Percentiles rank a stretch among this genome's conserved stretches.
These are phyloP conservation scores for Nothocercus nigrocapillus DNA, from an alignment of 2,113 vertebrate species.

Conservation along the genomic window DNA sequence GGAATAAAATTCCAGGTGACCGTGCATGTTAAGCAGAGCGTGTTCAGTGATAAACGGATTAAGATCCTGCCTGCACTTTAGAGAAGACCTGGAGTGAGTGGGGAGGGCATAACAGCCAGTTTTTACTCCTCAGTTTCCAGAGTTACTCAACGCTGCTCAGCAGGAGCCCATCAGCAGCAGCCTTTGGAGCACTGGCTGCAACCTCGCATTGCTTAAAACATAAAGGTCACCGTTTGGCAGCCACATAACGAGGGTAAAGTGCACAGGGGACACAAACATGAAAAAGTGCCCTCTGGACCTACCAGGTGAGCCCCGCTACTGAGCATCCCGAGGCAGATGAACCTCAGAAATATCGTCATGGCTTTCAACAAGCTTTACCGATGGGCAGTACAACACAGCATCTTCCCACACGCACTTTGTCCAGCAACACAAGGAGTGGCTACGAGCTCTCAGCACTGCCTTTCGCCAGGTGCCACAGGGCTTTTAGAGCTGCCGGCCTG, in stretches of 20 bases:
- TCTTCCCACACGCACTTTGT: background rate
- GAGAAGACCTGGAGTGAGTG: background rate
- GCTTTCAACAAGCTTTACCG: background rate
- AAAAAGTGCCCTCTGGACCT: background rate
- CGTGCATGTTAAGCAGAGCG: background rate
- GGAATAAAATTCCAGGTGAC: background rate
- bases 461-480: background rate
- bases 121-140: background rate
- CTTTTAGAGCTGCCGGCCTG: background rate
- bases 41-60: background rate
- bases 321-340: background rate
- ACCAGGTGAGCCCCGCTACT: background rate
- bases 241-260: conserved; percentile 3
- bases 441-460: fast-evolving
- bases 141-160: fast-evolving
- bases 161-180: background rate
- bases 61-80: background rate
- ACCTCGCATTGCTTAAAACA: background rate
- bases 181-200: background rate
- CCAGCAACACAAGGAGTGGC: background rate
- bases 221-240: background rate
- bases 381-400: background rate
- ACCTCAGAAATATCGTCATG: background rate
- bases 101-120: too few species aligned
- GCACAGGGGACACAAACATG: conserved; percentile 16